phyloP scores from a whole-genome alignment of 2,888 invertebrate species.

The Pseudanteris insignis region DNA sequence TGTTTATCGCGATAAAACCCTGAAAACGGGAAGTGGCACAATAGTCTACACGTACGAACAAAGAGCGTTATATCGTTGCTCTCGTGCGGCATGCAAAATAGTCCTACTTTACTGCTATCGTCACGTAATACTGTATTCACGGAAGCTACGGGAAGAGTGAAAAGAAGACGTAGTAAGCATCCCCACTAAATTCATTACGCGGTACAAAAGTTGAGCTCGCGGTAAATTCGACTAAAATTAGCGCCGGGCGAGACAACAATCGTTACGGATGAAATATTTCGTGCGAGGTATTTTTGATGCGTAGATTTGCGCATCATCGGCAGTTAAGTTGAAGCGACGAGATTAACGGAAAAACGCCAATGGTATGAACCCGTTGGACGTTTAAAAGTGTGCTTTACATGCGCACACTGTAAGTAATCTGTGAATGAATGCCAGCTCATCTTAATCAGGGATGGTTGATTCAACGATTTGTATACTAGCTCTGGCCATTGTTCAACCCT shows the following conservation, averaged over 20 bases:
- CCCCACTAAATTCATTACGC: slow-evolving; percentile 30
- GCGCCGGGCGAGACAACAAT: slow-evolving; percentile 14
- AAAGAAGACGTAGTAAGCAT: slow-evolving; percentile 17
- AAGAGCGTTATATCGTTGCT: slow-evolving; percentile 46
- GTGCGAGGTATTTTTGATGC: not conserved
- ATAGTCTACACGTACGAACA: slow-evolving; percentile 49
- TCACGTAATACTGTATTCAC: slow-evolving; percentile 41
- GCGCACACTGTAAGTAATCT: no score
- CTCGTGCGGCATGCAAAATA: slow-evolving; percentile 33
- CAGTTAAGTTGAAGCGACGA: no score
- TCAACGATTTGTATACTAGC: no score
- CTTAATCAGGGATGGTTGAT: no score
- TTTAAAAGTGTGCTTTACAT: no score
- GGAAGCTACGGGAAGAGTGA: slow-evolving; percentile 24
- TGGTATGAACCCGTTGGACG: no score
- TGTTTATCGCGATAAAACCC: slow-evolving; percentile 57
- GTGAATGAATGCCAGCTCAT: no score
- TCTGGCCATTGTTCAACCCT: no score
- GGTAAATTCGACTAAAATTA: slow-evolving; percentile 20
- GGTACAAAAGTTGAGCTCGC: slow-evolving; percentile 24
- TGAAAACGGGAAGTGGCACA: slow-evolving; percentile 53
- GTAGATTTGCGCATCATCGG: not conserved
- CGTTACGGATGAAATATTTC: not conserved
- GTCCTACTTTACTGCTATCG: slow-evolving; percentile 37
- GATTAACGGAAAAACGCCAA: no score